phyloP scores from a whole-genome alignment of 2,888 invertebrate genomes.

The Trypoxylon attenuatum region DNA sequence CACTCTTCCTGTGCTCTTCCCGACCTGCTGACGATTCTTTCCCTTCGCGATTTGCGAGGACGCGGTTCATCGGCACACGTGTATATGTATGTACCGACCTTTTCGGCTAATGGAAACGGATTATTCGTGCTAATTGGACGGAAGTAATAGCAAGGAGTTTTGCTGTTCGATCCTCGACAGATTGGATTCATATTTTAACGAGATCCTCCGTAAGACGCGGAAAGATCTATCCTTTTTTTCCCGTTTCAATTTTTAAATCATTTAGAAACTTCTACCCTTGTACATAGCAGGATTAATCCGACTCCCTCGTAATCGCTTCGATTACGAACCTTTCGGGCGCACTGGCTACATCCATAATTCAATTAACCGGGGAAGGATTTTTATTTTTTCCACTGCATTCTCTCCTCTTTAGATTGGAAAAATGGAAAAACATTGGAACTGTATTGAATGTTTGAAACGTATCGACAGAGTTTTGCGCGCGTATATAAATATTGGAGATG shows the following conservation, averaged over 20 bases:
- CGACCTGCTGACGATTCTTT: neutral
- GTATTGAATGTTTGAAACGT: neutral
- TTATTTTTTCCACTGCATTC: no score
- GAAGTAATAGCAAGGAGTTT: constrained; percentile 38
- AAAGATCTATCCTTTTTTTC: neutral
- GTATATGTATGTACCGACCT: constrained; percentile 13
- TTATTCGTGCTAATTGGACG: constrained; percentile 41
- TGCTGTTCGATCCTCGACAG: constrained; percentile 6
- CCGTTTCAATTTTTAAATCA: neutral
- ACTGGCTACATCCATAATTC: no score
- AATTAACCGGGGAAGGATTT: no score
- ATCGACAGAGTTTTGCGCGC: neutral
- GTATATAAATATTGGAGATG: neutral
- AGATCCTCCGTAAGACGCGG: constrained; percentile 2
- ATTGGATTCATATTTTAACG: constrained; percentile 22
- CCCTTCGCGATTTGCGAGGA: constrained; percentile 19
- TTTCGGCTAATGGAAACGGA: constrained; percentile 38
- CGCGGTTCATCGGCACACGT: constrained; percentile 14
- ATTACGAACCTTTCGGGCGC: no score
- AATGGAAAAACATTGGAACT: no score
- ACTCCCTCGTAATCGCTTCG: no score
- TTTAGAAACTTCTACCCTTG: no score
- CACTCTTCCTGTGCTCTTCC: neutral
- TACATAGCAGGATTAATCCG: no score
- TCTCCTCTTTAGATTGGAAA: no score